Evolutionary conservation across 2,888 invertebrate species (phyloP), one percentile per base, ranked within the genome.

Genomic region (Allolobophora icterica): DNA sequence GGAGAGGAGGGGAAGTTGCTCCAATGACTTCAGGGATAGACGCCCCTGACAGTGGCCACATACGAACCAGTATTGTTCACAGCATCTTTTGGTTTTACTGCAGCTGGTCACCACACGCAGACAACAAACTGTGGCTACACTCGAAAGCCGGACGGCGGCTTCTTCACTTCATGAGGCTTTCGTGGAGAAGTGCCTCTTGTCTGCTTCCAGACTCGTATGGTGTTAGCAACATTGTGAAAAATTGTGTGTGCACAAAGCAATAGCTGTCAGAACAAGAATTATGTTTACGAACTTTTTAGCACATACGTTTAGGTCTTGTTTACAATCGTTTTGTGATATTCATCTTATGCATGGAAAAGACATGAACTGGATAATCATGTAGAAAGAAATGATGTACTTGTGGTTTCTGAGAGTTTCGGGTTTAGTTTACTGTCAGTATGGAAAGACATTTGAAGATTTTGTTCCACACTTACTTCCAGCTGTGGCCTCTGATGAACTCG

Each of bases 121-220:
- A 95, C 95, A 91, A 95, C 95, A 84, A 95, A 95, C 94, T 94
- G 94, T 90, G 95, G 95, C 38, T 95, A 94, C 92, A 94, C 95
- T 40, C 93, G 95, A 91, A 95, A 95, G 93, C 95, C 95, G 30
- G 95, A 95, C 93, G 95, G 95, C 71, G 95, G 95, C 91, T 95
- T 94, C 93, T 95, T 95, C 93, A 93, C 94, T 38, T 93, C 94
- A 71, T 95, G 94, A 92, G 87, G 33, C 89, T 34, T 15, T 38
- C 34, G 33, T 34, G 30, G n/a, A 71, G 2, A 71, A n/a, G n/a
- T 11, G 71, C 71, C n/a, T 11, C n/a, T n/a, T n/a, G 71, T 71
- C 71, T 71, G 71, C 17, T 71, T 71, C 11, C 30, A 71, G 71
- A 71, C 71, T n/a, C 8, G n/a, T 71, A n/a, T n/a, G 71, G 30